A percentile compares a stretch with the other conserved stretches of the same genome.
phyloP scores from a whole-genome alignment of 2,113 vertebrate species.

The Rhadina sibilatrix region DNA sequence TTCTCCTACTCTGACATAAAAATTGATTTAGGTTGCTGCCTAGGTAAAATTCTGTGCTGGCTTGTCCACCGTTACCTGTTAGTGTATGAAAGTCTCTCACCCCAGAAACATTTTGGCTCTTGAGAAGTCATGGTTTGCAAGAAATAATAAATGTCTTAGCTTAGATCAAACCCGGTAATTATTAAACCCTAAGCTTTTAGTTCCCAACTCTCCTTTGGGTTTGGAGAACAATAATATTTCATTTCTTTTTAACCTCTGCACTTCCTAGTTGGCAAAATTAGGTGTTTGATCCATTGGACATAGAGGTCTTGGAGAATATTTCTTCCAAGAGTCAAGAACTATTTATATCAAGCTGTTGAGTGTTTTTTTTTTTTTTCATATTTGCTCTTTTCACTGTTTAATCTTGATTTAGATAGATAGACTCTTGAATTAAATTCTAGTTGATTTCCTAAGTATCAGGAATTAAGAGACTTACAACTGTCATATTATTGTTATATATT shows the following conservation, averaged over 20 bases:
- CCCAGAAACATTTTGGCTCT: not conserved
- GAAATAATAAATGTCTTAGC: not conserved
- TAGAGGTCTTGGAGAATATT: not conserved
- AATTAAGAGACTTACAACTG: not conserved
- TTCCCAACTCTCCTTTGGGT: not conserved
- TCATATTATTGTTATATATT: not conserved
- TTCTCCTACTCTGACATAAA: not conserved
- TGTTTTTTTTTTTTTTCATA: not conserved
- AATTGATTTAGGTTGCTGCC: not conserved
- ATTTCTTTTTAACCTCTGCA: not conserved
- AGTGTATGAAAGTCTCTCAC: not conserved
- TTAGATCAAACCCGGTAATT: not conserved
- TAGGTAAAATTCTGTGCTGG: not conserved
- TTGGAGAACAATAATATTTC: not conserved
- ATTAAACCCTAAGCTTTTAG: fast-evolving
- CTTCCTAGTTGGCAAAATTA: not conserved
- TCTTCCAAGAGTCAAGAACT: not conserved
- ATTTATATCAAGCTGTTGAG: not conserved
- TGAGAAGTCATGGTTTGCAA: not conserved
- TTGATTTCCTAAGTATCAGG: not conserved
- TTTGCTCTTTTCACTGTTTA: not conserved
- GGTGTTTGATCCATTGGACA: not conserved
- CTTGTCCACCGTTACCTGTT: not conserved
- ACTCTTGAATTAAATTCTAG: not conserved
- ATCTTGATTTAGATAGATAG: not conserved